Conservation (phyloP, 2,888 invertebrate species). For the Harpalus rubripes region DNA sequence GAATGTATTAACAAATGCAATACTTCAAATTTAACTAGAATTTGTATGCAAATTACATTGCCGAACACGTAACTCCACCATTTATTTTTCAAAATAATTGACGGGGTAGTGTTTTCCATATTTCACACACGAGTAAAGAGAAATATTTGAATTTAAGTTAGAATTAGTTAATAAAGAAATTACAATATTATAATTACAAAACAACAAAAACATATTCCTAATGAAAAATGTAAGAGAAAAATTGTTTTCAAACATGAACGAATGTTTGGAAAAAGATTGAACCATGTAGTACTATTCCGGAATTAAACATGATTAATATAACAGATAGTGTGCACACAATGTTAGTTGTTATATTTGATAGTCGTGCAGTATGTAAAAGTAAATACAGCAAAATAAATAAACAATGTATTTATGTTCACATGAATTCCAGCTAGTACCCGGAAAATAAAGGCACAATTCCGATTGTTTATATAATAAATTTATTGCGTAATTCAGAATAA, state of each 20-base stretch:
- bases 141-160: constrained; percentile 40
- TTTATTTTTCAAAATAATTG: constrained; percentile 2
- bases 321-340: not conserved
- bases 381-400: not conserved
- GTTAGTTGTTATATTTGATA: not conserved
- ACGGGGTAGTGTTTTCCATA: constrained; percentile 12
- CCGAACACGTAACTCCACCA: not conserved
- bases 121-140: constrained; percentile 35
- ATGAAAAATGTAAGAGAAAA: too few relatives aligned
- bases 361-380: not conserved
- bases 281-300: not conserved
- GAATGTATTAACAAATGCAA: not conserved
- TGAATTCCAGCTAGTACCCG: not conserved
- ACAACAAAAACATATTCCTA: too few relatives aligned
- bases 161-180: constrained; percentile 22
- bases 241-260: not conserved
- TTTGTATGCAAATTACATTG: not conserved
- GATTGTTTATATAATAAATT: not conserved
- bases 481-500: not conserved
- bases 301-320: not conserved
- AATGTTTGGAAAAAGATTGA: not conserved
- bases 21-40: not conserved
- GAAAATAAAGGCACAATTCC: not conserved
- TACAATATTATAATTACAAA: too few relatives aligned
- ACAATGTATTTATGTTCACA: not conserved